These are phyloP conservation scores for Fragum fragum DNA, from an alignment of 2,888 invertebrate genomes.

Conservation along the genomic window DNA sequence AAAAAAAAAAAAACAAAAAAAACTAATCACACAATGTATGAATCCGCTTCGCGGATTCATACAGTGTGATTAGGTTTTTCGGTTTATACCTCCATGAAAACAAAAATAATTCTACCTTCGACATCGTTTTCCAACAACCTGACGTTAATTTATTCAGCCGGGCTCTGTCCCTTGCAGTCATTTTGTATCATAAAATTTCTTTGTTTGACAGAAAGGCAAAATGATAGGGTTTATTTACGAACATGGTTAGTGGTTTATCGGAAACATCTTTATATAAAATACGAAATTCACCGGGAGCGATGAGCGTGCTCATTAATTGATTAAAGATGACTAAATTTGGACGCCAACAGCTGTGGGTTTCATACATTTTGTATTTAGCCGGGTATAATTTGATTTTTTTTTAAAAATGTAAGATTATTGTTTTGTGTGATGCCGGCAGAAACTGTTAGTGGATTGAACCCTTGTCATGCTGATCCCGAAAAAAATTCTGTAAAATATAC, in stretches of 20 bases:
- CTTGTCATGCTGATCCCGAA: too few species aligned
- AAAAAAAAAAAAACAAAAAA: too few species aligned
- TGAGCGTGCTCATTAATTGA: conserved; percentile 11
- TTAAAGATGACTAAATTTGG: conserved; percentile 1
- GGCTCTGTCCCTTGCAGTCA: conserved; percentile 18
- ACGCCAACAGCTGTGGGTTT: not conserved
- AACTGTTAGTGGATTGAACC: too few species aligned
- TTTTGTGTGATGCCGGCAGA: too few species aligned
- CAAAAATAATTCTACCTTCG: too few species aligned
- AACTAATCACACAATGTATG: too few species aligned
- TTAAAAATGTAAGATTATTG: too few species aligned
- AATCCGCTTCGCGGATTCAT: too few species aligned
- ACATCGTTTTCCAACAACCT: not conserved
- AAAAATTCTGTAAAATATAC: too few species aligned
- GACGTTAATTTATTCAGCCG: conserved; percentile 17
- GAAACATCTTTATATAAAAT: conserved; percentile 19
- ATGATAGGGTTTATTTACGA: conserved; percentile 20
- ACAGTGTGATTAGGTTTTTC: too few species aligned
- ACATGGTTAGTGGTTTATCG: conserved; percentile 10
- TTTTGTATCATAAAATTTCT: conserved; percentile 17
- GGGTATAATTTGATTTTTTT: too few species aligned
- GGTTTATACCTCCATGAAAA: too few species aligned
- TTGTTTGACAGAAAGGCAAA: conserved; percentile 26
- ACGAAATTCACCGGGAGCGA: conserved; percentile 27
- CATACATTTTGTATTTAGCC: not conserved